A percentile compares a stretch with the other conserved stretches of the same genome.
These are phyloP conservation scores for Pimephales promelas DNA, from an alignment of 2,113 vertebrate species.

Conservation along the genomic window DNA sequence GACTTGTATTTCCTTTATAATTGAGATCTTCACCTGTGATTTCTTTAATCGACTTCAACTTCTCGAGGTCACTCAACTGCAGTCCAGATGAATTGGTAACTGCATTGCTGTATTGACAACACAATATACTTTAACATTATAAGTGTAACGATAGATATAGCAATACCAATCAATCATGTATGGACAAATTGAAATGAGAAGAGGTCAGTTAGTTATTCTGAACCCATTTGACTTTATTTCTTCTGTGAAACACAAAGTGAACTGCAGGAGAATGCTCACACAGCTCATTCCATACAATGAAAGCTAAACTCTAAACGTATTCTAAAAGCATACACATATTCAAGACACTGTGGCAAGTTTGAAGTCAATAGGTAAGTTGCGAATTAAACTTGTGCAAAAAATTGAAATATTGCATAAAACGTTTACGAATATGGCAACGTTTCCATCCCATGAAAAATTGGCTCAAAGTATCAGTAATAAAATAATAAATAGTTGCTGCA, in stretches of 20 bases:
- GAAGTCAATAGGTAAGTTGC: no score
- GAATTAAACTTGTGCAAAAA: neutral
- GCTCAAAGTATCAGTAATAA: neutral
- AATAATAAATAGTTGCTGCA: neutral
- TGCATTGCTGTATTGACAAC: constrained; percentile 73
- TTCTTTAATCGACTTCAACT: constrained; percentile 86
- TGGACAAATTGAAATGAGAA: neutral
- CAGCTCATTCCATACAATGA: no score
- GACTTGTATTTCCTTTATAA: neutral
- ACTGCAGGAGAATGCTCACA: neutral
- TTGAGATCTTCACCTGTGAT: constrained; percentile 83
- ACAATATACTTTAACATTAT: neutral
- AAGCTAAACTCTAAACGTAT: no score
- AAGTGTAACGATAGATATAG: neutral
- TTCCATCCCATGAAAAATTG: neutral
- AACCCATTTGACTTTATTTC: neutral
- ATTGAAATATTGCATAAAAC: neutral
- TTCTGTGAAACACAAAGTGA: neutral
- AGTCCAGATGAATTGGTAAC: constrained; percentile 76
- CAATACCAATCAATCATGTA: neutral
- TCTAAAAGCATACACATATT: no score
- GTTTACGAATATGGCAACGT: neutral
- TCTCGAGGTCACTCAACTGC: constrained; percentile 76
- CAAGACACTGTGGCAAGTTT: no score
- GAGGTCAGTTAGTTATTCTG: neutral